Conservation (phyloP, 2,888 invertebrate genomes). For the Apotomis capreana region DNA sequence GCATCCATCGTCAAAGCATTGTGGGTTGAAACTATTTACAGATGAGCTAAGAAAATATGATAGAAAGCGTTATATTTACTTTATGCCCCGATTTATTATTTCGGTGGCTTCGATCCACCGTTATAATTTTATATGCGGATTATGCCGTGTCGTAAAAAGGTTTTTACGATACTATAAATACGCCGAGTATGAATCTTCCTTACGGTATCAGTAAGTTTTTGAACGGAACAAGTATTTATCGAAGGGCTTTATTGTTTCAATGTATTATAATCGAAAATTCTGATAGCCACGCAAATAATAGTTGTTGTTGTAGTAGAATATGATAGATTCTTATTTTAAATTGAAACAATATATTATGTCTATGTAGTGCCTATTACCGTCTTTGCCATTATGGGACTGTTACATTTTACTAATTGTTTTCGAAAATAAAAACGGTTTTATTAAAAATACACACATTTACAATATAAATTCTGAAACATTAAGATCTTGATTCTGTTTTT, state of each 20-base stretch:
- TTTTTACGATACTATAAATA: conserved; percentile 76
- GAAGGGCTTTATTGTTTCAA: conserved; percentile 16
- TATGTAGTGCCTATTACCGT: no score
- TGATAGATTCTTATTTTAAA: no score
- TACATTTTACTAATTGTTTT: no score
- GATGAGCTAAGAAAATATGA: conserved; percentile 30
- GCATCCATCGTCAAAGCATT: no score
- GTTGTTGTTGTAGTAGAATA: no score
- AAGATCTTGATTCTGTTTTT: no score
- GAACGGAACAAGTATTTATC: conserved; percentile 48
- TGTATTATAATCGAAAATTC: conserved; percentile 1
- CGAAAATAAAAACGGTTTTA: no score
- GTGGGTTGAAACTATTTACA: conserved; percentile 7
- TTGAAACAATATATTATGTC: no score
- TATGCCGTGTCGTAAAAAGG: conserved; percentile 70
- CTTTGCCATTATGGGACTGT: no score
- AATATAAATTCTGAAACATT: no score
- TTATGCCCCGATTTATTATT: conserved; percentile 64
- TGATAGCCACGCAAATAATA: no score
- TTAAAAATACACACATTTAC: no score
- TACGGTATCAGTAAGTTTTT: conserved; percentile 46
- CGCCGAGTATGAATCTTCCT: conserved; percentile 60
- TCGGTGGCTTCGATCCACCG: conserved; percentile 63
- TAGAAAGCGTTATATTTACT: conserved; percentile 42
- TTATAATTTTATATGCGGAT: conserved; percentile 74